Evolutionary conservation across 2,113 vertebrate genomes (phyloP).

Genomic region (Pygoscelis adeliae): DNA sequence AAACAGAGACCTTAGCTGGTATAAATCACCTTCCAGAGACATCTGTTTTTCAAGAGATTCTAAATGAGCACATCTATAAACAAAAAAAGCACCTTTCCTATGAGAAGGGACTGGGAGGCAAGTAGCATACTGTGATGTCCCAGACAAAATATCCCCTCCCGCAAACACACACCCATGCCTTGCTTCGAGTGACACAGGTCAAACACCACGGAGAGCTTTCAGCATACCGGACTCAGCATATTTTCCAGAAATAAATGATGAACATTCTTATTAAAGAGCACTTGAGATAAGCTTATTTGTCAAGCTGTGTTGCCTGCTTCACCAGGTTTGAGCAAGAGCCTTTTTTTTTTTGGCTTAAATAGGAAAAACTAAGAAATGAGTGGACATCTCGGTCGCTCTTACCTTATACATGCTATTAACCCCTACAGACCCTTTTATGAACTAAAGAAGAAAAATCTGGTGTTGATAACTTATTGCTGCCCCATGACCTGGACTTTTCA

Average conservation of each 20-base stretch:
- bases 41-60: neutral
- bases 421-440: neutral
- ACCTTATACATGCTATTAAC: neutral
- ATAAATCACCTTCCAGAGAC: neutral
- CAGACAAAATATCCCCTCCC: neutral
- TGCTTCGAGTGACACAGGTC: neutral
- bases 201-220: conserved; percentile 14
- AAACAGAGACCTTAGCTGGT: neutral
- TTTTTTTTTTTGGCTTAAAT: neutral
- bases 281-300: conserved; percentile 65
- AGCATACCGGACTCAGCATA: conserved; percentile 33
- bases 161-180: neutral
- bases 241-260: conserved; percentile 57
- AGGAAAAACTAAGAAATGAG: neutral
- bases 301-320: conserved; percentile 5
- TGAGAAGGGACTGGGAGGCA: neutral
- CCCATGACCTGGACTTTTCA: neutral
- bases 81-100: neutral
- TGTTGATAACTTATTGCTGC: neutral
- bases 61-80: neutral
- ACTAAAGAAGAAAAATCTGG: neutral
- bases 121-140: neutral
- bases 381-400: neutral
- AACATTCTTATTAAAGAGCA: conserved; percentile 49
- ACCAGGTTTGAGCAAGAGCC: neutral